phyloP scores from a whole-genome alignment of 2,888 invertebrate genomes.

The Oscheius myriophilus region DNA sequence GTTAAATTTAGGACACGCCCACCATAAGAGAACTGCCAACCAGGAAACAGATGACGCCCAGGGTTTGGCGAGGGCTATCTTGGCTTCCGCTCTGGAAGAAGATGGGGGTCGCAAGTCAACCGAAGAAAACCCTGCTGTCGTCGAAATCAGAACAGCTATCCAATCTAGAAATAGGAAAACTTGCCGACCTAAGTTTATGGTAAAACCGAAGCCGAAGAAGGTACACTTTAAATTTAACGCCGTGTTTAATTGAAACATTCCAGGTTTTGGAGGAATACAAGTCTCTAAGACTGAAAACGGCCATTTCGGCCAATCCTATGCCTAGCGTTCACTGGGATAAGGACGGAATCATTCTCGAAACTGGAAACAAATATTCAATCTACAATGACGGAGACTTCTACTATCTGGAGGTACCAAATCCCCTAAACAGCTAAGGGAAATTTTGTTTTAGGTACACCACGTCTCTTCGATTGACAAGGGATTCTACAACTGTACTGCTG shows the following conservation, averaged over 20 bases:
- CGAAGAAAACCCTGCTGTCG: constrained; percentile 48
- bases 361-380: constrained; percentile 71
- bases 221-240: background rate
- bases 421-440: background rate
- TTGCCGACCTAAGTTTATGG: constrained; percentile 68
- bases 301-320: constrained; percentile 67
- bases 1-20: constrained; percentile 14
- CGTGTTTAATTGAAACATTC: background rate
- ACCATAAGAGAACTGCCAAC: constrained; percentile 14
- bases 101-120: constrained; percentile 28
- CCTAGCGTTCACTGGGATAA: constrained; percentile 67
- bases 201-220: constrained; percentile 65
- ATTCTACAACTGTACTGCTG: constrained; percentile 70
- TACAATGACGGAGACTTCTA: constrained; percentile 71
- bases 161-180: constrained; percentile 52
- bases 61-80: constrained; percentile 20
- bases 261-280: constrained; percentile 66
- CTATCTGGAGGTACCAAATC: constrained; percentile 65
- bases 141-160: constrained; percentile 66
- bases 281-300: constrained; percentile 67
- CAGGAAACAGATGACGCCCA: constrained; percentile 19
- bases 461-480: constrained; percentile 63
- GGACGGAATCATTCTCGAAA: constrained; percentile 67
- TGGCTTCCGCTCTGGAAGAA: constrained; percentile 25
- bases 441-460: constrained; percentile 64